Base-by-base conservation (phyloP, 2,888 invertebrate species). In the Octonoba sinensis region DNA sequence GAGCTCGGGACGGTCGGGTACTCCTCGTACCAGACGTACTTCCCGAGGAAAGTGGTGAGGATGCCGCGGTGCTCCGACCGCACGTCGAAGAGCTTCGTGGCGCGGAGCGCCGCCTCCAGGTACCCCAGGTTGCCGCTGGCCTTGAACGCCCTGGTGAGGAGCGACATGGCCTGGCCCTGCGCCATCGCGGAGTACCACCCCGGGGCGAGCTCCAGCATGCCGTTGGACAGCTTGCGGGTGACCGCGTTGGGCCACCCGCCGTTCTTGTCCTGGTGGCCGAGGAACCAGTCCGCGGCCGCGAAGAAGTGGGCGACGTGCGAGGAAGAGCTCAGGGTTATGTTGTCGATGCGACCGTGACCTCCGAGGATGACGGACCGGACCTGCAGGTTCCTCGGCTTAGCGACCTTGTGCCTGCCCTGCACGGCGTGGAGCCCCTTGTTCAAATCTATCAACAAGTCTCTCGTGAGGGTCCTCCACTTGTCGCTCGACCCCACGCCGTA, bases 121-220 rank as follows among this genome's bases (percentile, higher is more conserved):
- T 96, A 99, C 77, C 90, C 90, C n/a, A 86, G 81, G 87, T 90
- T 87, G 60, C 92, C 91, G 36, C 95, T 95, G 88, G 93, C 93
- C 65, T 85, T 83, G 60, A 82, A 85, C 89, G 98, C 98, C 85
- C 99, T 91, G 0, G 96, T 92, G 70, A 99, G 91, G n/a, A 99
- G 92, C 0, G 98, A 98, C 86, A 99, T 94, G 12, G 89, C 90
- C 83, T 99, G 99, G 0, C 99, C 99, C 88, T 99, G 99, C 2
- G 96, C 97, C 99, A 99, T 99, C 0, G 98, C 96, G 0, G 97
- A 98, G 88, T 96, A 94, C 97, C 97, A 97, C 82, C 96, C 96
- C 1, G 96, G 93, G 85, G 91, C 91, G 65, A 98, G 91, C 86
- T 94, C 93, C 88, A 94, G 93, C 27, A 93, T 93, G 62, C 92